Percentiles rank a stretch among this genome's conserved stretches.
phyloP scores from a whole-genome alignment of 2,888 invertebrate species.

The Dicyrtoma fusca region DNA sequence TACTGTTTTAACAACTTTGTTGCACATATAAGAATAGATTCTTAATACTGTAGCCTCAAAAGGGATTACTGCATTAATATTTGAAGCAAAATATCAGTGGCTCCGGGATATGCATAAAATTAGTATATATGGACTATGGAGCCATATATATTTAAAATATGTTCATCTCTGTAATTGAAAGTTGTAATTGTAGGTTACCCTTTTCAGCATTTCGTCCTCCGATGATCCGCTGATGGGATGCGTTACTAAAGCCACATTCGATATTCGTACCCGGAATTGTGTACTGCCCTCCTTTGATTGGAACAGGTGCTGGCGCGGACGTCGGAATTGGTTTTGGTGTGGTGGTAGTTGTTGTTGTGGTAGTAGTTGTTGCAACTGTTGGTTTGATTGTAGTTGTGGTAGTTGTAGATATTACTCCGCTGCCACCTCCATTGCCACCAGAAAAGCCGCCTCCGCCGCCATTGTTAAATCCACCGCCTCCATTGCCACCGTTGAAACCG shows the following conservation, averaged over 20 bases:
- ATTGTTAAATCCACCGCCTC: slow-evolving; percentile 11
- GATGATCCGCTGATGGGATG: slow-evolving; percentile 59
- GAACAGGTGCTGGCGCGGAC: not conserved
- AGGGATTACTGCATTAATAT: too few species aligned
- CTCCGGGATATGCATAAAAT: too few species aligned
- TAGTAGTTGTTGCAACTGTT: slow-evolving; percentile 8
- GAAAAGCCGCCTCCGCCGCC: too few species aligned
- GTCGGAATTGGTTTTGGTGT: slow-evolving; percentile 40
- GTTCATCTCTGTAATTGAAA: too few species aligned
- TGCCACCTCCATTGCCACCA: slow-evolving; percentile 21
- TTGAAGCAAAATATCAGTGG: too few species aligned
- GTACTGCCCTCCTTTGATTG: slow-evolving; percentile 21
- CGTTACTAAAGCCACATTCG: slow-evolving; percentile 69
- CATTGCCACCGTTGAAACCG: not conserved
- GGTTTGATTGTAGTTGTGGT: not conserved
- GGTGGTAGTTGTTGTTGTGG: slow-evolving; percentile 42
- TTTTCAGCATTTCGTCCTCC: slow-evolving; percentile 47
- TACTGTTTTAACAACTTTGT: too few species aligned
- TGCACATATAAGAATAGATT: too few species aligned
- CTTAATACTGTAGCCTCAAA: too few species aligned
- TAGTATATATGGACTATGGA: too few species aligned
- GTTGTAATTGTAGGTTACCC: too few species aligned
- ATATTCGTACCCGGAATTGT: slow-evolving; percentile 31
- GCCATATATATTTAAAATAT: too few species aligned
- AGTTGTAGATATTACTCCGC: not conserved